Conservation (phyloP, 30 jellyfish, hydroid and myxozoan genomes). For the Turritopsis dohrnii region DNA sequence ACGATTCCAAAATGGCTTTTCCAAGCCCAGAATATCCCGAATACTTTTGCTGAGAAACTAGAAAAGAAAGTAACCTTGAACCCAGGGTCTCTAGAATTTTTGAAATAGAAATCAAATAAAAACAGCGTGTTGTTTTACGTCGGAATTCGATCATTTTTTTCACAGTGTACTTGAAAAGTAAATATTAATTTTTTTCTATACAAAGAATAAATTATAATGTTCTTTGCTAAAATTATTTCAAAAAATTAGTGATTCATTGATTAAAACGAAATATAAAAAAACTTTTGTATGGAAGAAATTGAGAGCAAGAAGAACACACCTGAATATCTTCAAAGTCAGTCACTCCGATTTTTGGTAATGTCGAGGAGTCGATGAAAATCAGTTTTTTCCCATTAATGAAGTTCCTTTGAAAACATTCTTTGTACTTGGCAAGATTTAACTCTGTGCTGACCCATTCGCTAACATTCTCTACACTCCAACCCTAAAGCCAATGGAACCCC, state of each 20-base stretch:
- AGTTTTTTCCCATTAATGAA: constrained; percentile 60
- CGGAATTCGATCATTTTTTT: too few relatives aligned
- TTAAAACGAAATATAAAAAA: not conserved
- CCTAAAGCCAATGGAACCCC: constrained; percentile 64
- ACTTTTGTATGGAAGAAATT: not conserved
- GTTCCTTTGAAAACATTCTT: constrained; percentile 58
- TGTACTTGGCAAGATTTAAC: constrained; percentile 65
- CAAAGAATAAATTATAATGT: not conserved
- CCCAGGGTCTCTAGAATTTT: too few relatives aligned
- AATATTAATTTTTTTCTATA: not conserved
- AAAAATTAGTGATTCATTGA: not conserved
- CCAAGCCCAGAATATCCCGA: constrained; percentile 69
- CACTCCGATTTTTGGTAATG: constrained; percentile 76
- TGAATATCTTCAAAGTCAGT: constrained; percentile 68
- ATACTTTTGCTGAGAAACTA: not conserved
- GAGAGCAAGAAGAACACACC: constrained; percentile 39
- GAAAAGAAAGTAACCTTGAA: not conserved
- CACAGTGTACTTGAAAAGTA: not conserved
- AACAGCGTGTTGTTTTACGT: too few relatives aligned
- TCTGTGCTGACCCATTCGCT: constrained; percentile 55
- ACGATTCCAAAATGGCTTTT: constrained; percentile 58
- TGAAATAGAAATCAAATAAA: too few relatives aligned
- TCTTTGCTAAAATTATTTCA: too few relatives aligned
- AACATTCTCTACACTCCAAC: constrained; percentile 65
- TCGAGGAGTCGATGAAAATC: constrained; percentile 58